Evolutionary conservation across 2,113 vertebrate genomes (phyloP), one percentile per base, ranked within the genome.

Genomic region (Pomatostomus ruficeps): DNA sequence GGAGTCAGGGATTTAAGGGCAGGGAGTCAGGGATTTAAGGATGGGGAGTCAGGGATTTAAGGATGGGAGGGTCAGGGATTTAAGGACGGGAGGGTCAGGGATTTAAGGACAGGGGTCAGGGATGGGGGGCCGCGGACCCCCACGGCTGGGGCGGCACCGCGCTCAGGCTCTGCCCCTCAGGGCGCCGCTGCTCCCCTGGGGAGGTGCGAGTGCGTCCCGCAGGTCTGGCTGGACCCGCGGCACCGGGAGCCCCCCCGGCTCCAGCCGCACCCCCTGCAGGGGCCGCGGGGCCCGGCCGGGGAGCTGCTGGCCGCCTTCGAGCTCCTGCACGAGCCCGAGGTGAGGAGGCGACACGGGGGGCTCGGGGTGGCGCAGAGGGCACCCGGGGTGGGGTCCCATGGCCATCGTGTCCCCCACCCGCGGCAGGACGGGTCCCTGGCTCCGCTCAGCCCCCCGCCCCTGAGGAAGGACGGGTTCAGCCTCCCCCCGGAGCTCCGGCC

Each of bases 221-320:
- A 33, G 3, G 97, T 98, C 14, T 97, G 94, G 78, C 86, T 98
- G 91, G 85, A 97, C 2, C 19, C 87, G 35, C 36, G 57, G 3
- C 14, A 8, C 19, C 68, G 97, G 51, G 42, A 2, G 35, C 55
- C 72, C 16, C 97, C 98, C 19, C 88, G 63, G 9, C 96, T 98
- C 7, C 87, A 31, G 51, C 96, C 92, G n/a, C 54, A 91, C 26
- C 57, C 94, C 0, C 48, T 98, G 46, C 7, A 9, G 7, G 95
- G 74, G 6, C 57, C 51, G 6, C 3, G 88, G 59, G 84, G 93
- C 2, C 51, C 88, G 11, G 84, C 93, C 0, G 97, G 97, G 0
- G 94, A 97, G 74, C 92, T 98, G 74, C 72, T 98, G 85, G 97
- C 96, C 0, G 97, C 98, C 68, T 98, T 97, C 14, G 98, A 98